These are phyloP conservation scores for Leiothrix lutea DNA, from an alignment of 2,113 vertebrate species.

Conservation along the genomic window DNA sequence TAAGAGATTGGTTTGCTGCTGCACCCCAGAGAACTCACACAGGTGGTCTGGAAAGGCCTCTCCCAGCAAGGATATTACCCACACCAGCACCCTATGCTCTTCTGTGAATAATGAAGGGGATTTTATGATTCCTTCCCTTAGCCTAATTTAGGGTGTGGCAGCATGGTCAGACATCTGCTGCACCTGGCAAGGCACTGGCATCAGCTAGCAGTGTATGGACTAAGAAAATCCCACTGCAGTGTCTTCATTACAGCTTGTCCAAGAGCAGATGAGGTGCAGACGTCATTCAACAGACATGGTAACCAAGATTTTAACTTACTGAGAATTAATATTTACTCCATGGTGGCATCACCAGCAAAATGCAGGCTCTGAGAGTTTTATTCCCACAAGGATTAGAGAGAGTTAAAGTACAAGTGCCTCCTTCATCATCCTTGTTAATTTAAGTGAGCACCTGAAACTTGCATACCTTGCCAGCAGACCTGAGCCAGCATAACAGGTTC, in stretches of 20 bases:
- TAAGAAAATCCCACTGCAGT: background rate
- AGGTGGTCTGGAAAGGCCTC: background rate
- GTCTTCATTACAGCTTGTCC: background rate
- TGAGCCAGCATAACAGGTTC: constrained; percentile 34
- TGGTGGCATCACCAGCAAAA: background rate
- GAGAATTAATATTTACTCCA: background rate
- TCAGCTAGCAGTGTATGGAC: accelerated
- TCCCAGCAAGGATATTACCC: background rate
- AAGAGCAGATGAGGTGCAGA: background rate
- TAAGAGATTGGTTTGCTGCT: background rate
- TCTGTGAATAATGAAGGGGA: background rate
- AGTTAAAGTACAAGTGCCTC: constrained; percentile 2
- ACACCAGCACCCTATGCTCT: background rate
- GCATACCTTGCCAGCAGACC: background rate
- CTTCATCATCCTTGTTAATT: background rate
- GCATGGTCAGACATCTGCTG: background rate
- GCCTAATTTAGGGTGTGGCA: too few relatives aligned
- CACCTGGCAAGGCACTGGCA: background rate
- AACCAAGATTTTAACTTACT: background rate
- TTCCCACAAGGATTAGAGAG: background rate
- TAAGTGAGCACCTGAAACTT: background rate
- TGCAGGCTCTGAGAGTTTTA: background rate
- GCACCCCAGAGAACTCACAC: background rate
- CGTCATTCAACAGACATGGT: accelerated
- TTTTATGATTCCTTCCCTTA: background rate